Evolutionary conservation across 2,113 vertebrate genomes (phyloP).

Genomic region (Etheostoma spectabile): DNA sequence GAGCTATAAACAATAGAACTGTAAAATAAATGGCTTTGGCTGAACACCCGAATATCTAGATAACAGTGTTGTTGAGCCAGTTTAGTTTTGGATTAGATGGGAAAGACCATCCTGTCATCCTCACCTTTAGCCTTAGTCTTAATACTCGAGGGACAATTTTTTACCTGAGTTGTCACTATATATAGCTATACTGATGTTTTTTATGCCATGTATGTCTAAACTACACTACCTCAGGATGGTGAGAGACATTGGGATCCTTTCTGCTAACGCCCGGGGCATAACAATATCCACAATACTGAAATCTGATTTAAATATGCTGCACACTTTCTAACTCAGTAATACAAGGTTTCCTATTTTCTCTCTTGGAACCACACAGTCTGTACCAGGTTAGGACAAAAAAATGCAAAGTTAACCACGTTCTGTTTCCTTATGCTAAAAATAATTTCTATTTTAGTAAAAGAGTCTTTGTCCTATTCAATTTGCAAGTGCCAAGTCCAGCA

Average conservation of each 20-base stretch:
- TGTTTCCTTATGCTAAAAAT: not conserved
- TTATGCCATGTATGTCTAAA: not conserved
- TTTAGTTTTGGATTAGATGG: slow-evolving; percentile 16
- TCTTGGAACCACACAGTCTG: not conserved
- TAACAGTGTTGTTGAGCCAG: slow-evolving; percentile 7
- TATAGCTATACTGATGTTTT: not conserved
- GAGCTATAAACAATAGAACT: not conserved
- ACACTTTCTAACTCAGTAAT: not conserved
- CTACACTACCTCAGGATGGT: no score
- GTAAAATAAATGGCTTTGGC: not conserved
- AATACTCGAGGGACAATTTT: not conserved
- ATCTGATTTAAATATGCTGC: not conserved
- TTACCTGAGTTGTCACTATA: not conserved
- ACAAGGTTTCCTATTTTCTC: not conserved
- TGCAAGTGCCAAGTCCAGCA: not conserved
- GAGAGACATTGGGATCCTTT: not conserved
- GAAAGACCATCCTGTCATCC: not conserved
- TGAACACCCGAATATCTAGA: slow-evolving; percentile 30
- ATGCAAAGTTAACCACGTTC: not conserved
- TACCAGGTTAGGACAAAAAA: not conserved
- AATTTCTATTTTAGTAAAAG: not conserved
- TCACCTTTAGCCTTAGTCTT: no score
- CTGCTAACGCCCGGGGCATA: not conserved
- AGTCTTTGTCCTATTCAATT: not conserved
- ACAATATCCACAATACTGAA: not conserved